Conservation (phyloP, 1,140 invertebrate species). For the Holcopasites calliopsidis region DNA sequence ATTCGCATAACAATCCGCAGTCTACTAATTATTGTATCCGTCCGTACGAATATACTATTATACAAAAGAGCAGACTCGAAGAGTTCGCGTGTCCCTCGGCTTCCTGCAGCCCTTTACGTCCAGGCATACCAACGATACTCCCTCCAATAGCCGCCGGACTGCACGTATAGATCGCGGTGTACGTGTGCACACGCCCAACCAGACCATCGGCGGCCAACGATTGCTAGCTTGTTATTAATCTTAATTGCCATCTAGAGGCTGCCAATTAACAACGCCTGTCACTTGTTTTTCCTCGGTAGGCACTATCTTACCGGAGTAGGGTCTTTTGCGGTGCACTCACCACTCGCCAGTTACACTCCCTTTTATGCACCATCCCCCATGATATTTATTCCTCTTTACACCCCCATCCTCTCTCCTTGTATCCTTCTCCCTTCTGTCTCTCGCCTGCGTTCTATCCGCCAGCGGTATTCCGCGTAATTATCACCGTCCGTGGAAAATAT, state of each 20-base stretch:
- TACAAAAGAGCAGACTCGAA: background rate
- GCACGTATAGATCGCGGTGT: background rate
- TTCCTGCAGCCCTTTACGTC: conserved; percentile 3
- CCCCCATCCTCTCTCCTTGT: background rate
- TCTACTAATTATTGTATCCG: conserved; percentile 46
- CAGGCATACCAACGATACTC: background rate
- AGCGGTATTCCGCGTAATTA: conserved; percentile 68
- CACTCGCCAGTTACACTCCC: conserved; percentile 14
- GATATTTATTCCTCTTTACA: conserved; percentile 21
- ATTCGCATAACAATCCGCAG: too few species aligned
- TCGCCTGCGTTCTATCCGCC: conserved; percentile 38
- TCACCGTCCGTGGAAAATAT: conserved; percentile 52
- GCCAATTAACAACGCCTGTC: conserved; percentile 78
- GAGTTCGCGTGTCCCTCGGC: conserved; percentile 8
- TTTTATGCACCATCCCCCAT: conserved; percentile 14
- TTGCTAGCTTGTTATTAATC: conserved; percentile 73
- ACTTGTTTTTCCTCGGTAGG: conserved; percentile 57
- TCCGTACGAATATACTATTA: too few species aligned
- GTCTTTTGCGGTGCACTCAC: conserved; percentile 22
- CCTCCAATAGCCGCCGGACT: background rate
- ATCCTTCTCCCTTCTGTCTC: conserved; percentile 34
- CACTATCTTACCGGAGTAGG: conserved; percentile 36
- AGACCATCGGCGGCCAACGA: conserved; percentile 49
- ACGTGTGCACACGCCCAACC: background rate
- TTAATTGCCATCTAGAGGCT: conserved; percentile 76